A percentile compares a stretch with the other conserved stretches of the same genome.
Conservation (phyloP, 1,140 invertebrate species). For the Pogonomyrmex barbatus region DNA sequence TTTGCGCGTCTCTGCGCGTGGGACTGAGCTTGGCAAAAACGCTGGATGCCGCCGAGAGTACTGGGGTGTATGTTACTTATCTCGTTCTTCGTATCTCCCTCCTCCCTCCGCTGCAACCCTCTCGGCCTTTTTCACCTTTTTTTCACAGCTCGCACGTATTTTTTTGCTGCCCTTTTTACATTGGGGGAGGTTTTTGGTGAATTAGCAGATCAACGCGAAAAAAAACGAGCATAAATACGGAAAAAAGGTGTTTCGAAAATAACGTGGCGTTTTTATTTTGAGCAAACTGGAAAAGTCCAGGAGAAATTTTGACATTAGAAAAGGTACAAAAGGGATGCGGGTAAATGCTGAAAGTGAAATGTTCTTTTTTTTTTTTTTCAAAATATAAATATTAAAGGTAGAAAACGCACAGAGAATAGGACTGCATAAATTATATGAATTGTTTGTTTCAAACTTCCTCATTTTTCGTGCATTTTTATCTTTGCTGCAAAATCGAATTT, state of each 20-base stretch:
- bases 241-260: neutral
- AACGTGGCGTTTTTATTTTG: neutral
- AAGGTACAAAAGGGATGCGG: neutral
- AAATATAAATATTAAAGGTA: neutral
- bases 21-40: slow-evolving; percentile 48
- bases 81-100: slow-evolving; percentile 44
- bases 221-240: slow-evolving; percentile 21
- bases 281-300: neutral
- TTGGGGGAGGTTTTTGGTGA: slow-evolving; percentile 29
- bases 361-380: neutral
- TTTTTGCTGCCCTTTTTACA: slow-evolving; percentile 33
- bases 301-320: neutral
- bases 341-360: neutral
- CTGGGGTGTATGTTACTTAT: slow-evolving; percentile 59
- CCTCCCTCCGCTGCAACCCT: neutral
- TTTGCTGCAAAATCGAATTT: neutral
- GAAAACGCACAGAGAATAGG: neutral
- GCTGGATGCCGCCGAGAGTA: slow-evolving; percentile 58
- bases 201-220: slow-evolving; percentile 48
- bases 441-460: neutral
- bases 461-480: neutral
- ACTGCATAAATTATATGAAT: neutral
- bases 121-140: slow-evolving; percentile 41
- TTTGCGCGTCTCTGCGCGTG: slow-evolving; percentile 37
- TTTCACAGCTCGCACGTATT: neutral